Base-by-base conservation (phyloP, 1,140 invertebrate species). In the Drosophila ananassae region DNA sequence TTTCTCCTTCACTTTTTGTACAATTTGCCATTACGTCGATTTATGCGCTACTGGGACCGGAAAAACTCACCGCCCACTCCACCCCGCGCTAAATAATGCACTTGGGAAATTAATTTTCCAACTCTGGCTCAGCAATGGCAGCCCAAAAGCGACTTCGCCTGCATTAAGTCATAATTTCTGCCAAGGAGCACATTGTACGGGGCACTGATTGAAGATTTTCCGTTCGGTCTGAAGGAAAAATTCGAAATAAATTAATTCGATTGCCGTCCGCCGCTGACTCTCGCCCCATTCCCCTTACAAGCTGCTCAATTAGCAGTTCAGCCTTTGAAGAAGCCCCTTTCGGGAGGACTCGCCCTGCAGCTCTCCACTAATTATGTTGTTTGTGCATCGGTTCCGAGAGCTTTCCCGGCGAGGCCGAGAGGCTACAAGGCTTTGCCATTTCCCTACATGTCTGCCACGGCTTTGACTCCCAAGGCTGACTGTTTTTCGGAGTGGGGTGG, bases 391-490 rank as follows among this genome's bases (percentile, higher is more conserved):
- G 50, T 59, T 50, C 30, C 50, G 58, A 63, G 73, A 51, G 58
- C 73, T 53, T 50, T 30, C 51, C 51, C 34, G 37, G 37, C 47
- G 44, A 48, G 73, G 64, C 68, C 64, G 50, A 74, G 54, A 60
- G 71, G 66, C 83, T 82, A 87, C 82, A 87, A 82, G 78, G 56
- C 75, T 87, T 53, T 76, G 83, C 83, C 82, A 87, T 89, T 87
- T 87, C 60, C 78, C 64, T 68, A 60, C 82, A 82, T 82, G 82
- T 63, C 61, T 39, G 52, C 13, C 41, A 13, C 28, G 41, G 21
- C 41, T 44, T 44, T 22, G 52, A 28, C 54, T 71, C 69, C 83
- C 78, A 60, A 75, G 74, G 78, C 74, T 44, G 55, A 48, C 54
- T 48, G 9, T 47, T 22, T 47, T 22, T 47, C 17, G n/a, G 5